Evolutionary conservation across 1,140 invertebrate genomes (phyloP).

Genomic region (Drosophila azteca): DNA sequence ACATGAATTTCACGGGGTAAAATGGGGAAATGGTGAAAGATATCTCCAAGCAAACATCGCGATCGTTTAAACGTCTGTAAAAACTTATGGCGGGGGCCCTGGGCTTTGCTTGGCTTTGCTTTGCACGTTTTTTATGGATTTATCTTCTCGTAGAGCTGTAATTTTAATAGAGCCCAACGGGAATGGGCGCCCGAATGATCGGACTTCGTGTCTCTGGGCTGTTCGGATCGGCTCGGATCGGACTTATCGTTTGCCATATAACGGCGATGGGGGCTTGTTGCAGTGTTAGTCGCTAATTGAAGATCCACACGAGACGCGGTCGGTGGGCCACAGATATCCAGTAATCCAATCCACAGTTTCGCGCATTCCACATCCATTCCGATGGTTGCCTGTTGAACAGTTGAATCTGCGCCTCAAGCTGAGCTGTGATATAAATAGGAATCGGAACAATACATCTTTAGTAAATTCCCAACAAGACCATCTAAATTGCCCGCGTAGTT

Average conservation of each 20-base stretch:
- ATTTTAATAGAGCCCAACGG: constrained; percentile 54
- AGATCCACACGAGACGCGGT: constrained; percentile 40
- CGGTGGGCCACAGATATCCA: constrained; percentile 7
- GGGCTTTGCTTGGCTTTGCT: constrained; percentile 33
- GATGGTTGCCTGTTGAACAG: constrained; percentile 47
- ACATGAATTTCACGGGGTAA: constrained; percentile 34
- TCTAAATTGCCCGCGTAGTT: constrained; percentile 1
- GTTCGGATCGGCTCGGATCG: constrained; percentile 33
- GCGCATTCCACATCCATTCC: constrained; percentile 20
- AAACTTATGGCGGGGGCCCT: constrained; percentile 25
- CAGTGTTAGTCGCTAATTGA: constrained; percentile 68
- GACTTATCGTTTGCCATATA: constrained; percentile 57
- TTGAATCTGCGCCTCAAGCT: constrained; percentile 33
- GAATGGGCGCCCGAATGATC: no score
- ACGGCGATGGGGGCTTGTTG: constrained; percentile 57
- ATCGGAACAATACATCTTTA: constrained; percentile 7
- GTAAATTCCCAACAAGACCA: neutral
- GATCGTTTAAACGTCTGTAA: constrained; percentile 35
- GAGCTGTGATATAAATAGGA: constrained; percentile 65
- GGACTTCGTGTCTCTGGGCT: constrained; percentile 41
- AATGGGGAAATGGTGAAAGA: constrained; percentile 17
- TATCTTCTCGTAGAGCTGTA: constrained; percentile 50
- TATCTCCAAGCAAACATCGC: constrained; percentile 19
- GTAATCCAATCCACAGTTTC: constrained; percentile 20
- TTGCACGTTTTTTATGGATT: constrained; percentile 63